Conservation (phyloP, 2,797 vertebrate genomes). For the Spinus olivaceus region DNA sequence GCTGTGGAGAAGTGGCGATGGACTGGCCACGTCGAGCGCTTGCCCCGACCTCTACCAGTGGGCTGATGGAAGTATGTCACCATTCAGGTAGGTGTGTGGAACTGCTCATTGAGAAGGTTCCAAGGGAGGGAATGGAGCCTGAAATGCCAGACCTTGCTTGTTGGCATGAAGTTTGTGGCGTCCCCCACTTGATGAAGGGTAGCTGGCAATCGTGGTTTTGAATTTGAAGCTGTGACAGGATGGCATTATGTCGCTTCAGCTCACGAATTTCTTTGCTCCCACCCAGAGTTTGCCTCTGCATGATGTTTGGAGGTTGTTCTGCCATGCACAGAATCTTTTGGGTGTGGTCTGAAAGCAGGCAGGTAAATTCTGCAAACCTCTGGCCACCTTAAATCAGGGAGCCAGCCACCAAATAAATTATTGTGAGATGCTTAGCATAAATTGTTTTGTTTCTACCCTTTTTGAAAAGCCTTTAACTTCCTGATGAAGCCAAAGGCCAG, state of each 20-base stretch:
- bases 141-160: neutral
- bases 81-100: conserved; percentile 81
- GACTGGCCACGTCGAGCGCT: conserved; percentile 72
- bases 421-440: neutral
- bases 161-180: neutral
- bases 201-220: neutral
- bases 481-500: neutral
- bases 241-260: neutral
- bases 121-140: neutral
- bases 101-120: neutral
- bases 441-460: neutral
- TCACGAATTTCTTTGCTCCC: neutral
- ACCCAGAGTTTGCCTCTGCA: neutral
- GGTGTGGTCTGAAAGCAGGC: neutral
- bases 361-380: neutral
- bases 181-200: neutral
- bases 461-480: neutral
- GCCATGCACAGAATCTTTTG: neutral
- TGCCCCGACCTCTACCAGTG: conserved; percentile 90
- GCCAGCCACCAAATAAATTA: neutral
- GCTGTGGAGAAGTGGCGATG: conserved; percentile 82
- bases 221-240: neutral
- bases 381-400: neutral
- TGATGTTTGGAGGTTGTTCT: neutral
- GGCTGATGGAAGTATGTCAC: conserved; percentile 85